A percentile compares a stretch with the other conserved stretches of the same genome.
These are phyloP conservation scores for Leptodactylus fallax DNA, from an alignment of 2,797 vertebrate genomes.

Conservation along the genomic window DNA sequence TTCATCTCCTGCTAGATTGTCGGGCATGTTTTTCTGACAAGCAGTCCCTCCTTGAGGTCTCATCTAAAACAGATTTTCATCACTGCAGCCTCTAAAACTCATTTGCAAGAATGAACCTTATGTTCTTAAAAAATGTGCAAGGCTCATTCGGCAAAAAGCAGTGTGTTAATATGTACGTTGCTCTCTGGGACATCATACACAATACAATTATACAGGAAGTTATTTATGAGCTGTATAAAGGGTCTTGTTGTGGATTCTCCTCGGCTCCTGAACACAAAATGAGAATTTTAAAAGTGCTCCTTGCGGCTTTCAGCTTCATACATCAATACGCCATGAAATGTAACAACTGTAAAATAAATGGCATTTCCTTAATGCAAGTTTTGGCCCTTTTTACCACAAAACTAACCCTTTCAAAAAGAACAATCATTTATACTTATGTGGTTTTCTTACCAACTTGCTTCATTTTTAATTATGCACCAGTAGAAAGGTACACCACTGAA, in stretches of 20 bases:
- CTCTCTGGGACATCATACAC: conserved; percentile 33
- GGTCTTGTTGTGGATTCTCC: conserved; percentile 17
- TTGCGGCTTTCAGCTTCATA: conserved; percentile 2
- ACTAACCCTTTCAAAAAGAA: not conserved
- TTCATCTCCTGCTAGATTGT: not conserved
- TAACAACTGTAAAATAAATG: conserved; percentile 17
- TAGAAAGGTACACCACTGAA: not conserved
- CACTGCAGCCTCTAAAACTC: conserved; percentile 3
- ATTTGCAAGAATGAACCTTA: conserved; percentile 17
- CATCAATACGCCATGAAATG: conserved; percentile 15
- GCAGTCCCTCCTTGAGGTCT: conserved; percentile 26
- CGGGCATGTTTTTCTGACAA: not conserved
- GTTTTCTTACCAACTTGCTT: not conserved
- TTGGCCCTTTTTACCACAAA: not conserved
- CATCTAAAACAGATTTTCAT: conserved; percentile 7
- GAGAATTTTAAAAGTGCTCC: conserved; percentile 19
- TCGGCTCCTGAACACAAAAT: conserved; percentile 19
- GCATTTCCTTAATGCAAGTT: not conserved
- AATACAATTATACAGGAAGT: conserved; percentile 27
- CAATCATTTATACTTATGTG: not conserved
- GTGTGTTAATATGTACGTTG: not conserved
- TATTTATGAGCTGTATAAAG: conserved; percentile 35
- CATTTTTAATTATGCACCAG: not conserved
- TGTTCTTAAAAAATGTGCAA: conserved; percentile 21
- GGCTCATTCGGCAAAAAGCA: not conserved